Evolutionary conservation across 2,113 vertebrate genomes (phyloP), one percentile per base, ranked within the genome.

Genomic region (Kryptolebias marmoratus): DNA sequence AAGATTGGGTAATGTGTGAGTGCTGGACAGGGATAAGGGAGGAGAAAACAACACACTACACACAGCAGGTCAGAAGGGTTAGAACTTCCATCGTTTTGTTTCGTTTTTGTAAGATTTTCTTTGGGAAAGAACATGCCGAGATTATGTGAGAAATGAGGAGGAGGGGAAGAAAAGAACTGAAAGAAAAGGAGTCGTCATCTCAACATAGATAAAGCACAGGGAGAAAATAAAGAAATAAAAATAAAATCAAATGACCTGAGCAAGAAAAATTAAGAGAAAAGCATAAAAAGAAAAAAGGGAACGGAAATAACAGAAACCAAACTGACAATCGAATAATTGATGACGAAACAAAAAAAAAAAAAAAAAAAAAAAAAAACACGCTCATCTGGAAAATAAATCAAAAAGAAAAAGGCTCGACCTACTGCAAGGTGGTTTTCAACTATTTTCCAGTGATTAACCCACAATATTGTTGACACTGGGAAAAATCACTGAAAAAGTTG

Each of bases 1-100:
- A 96, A 91, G 95, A 95, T 94, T 94, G 95, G 95, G 96, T 92
- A 88, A 96, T 93, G 96, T 95, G 94, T 95, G 94, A 96, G 93
- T 94, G 95, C 95, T 96, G 95, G 93, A 95, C 94, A 93, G 86
- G 93, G 84, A 91, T 88, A 92, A 79, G 87, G 93, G 89, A 92
- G 91, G 93, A 61, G 58, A 93, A 94, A 95, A 95, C 90, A 93
- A 95, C 92, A 94, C 91, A 94, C 95, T 98, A 88, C 90, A 96
- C 93, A 96, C 69, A 92, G 93, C 73, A 91, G 92, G 90, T 92
- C 94, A 95, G 87, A 92, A 83, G 91, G 81, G 92, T 92, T 90
- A 91, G 83, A 80, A 92, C 87, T 87, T 93, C 77, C 86, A 91
- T 81, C 13, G 74, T 76, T 82, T 83, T 32, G 68, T 90, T 88